Evolutionary conservation across 2,797 vertebrate genomes (phyloP), one percentile per base, ranked within the genome.

Genomic region (Liparis tanakae): DNA sequence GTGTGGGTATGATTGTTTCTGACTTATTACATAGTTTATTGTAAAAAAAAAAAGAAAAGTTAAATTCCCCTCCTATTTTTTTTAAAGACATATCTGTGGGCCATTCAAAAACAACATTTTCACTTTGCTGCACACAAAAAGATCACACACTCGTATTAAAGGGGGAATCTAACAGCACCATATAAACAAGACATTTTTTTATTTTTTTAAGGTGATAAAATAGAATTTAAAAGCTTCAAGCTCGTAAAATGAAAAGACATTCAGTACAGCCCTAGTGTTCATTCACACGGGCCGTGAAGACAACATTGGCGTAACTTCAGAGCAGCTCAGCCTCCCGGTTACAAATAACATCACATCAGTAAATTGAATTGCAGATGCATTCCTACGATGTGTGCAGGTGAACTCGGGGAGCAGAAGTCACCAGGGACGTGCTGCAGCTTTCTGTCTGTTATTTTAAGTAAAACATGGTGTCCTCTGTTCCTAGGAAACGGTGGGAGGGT

Each of bases 401-500:
- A 18, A 12, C 18, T 30, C 1, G 12, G 7, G 0, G 12, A 20
- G 12, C 25, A 62, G 5, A 51, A 1, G 46, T 44, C 51, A 12
- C 6, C 8, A 13, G 12, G 7, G 22, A 5, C 10, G 5, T 5
- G 6, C 44, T 44, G 15, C 15, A 7, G 10, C 56, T 60, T 39
- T 56, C 46, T 3, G 5, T 51, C 13, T 44, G 15, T 43, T 7
- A 15, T 15, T 37, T 53, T 2, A 61, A 50, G 17, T 67, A 7
- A 33, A 17, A 15, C 10, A 1, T 51, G 8, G 56, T 4, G 17
- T 74, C 63, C 8, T 70, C 12, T 39, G 6, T 33, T 5, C 78
- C 10, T 63, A 99, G 98, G 87, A 99, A 99, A 82, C 97, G 98
- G 0, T 99, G 98, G 98, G 98, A 99, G 86, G 98, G 98, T 34